Conservation (phyloP, 2,888 invertebrate genomes). For the Clepsis dumicolana region DNA sequence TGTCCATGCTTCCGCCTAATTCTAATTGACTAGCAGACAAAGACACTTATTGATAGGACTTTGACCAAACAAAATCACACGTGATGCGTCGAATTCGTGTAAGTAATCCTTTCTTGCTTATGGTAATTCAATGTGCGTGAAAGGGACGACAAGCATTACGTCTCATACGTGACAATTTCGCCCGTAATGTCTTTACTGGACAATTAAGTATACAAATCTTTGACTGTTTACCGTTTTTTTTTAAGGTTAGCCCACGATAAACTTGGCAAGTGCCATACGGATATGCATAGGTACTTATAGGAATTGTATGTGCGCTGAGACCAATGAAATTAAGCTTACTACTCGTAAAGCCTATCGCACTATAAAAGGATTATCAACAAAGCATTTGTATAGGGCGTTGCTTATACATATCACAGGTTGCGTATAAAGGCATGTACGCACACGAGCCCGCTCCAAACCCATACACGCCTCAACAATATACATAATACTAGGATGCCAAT, state of each 20-base stretch:
- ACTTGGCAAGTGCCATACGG: neutral
- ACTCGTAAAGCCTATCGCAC: conserved; percentile 6
- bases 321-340: neutral
- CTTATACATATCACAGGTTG: conserved; percentile 74
- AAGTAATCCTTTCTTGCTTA: too few species aligned
- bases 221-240: neutral
- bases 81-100: too few species aligned
- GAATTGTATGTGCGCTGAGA: neutral
- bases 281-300: neutral
- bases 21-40: neutral
- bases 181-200: neutral
- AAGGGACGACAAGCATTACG: neutral
- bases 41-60: neutral
- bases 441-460: conserved; percentile 45
- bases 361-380: conserved; percentile 45
- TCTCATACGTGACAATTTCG: neutral
- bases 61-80: too few species aligned
- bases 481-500: conserved; percentile 58
- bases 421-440: conserved; percentile 55
- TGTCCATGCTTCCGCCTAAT: neutral
- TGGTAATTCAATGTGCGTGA: neutral
- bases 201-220: neutral
- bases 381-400: conserved; percentile 55
- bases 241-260: neutral
- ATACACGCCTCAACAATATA: conserved; percentile 54